Evolutionary conservation across 2,113 vertebrate genomes (phyloP).

Genomic region (Notarius quadriscutis): DNA sequence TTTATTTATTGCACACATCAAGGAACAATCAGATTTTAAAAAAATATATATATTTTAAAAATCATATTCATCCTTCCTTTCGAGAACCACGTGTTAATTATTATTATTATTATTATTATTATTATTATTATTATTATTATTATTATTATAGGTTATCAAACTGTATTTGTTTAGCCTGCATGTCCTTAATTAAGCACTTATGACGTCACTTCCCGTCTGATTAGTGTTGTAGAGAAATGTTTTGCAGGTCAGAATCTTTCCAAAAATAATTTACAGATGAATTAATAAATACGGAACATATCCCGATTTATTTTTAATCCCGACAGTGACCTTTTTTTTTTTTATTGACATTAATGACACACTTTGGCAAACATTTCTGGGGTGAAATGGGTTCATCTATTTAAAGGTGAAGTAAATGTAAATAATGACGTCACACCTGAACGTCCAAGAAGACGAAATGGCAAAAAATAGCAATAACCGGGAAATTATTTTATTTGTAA

Average conservation of each 20-base stretch:
- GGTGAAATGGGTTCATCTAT: not conserved
- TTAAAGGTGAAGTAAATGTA: not conserved
- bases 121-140: too few relatives aligned
- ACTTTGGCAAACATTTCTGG: not conserved
- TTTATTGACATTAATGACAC: not conserved
- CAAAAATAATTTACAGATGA: not conserved
- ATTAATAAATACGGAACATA: not conserved
- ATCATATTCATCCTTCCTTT: not conserved
- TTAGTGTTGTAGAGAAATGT: not conserved
- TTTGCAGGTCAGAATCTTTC: not conserved
- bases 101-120: not conserved
- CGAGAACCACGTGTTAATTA: not conserved
- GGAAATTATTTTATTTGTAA: slow-evolving; percentile 6
- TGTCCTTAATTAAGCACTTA: not conserved
- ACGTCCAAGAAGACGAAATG: not conserved
- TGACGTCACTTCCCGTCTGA: not conserved
- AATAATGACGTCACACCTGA: slow-evolving; percentile 8
- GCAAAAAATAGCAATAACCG: not conserved
- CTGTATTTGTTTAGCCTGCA: not conserved
- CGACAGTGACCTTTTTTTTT: not conserved
- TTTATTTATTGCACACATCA: not conserved
- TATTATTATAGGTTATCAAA: too few relatives aligned
- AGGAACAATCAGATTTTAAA: not conserved
- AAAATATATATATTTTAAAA: too few relatives aligned
- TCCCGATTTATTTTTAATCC: not conserved